These are phyloP conservation scores for Diplolepis rosae DNA, from an alignment of 2,888 invertebrate genomes.

Conservation along the genomic window DNA sequence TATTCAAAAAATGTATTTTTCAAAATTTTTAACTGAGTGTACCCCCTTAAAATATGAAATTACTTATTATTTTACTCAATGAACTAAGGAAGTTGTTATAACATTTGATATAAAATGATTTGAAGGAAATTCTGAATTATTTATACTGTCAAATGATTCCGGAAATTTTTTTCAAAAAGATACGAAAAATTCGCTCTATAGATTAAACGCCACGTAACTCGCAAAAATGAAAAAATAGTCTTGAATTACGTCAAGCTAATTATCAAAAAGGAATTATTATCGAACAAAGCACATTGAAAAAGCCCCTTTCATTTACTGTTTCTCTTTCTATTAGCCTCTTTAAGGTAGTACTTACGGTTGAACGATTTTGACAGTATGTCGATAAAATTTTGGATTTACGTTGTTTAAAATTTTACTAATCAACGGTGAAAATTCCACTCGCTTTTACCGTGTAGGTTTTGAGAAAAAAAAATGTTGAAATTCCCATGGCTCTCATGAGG, in stretches of 20 bases:
- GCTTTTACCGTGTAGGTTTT: no score
- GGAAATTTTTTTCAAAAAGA: background rate
- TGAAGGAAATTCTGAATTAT: background rate
- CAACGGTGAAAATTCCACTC: no score
- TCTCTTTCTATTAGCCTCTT: conserved; percentile 33
- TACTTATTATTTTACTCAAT: no score
- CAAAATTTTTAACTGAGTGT: no score
- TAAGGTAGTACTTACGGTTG: conserved; percentile 33
- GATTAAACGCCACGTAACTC: background rate
- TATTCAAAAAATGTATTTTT: no score
- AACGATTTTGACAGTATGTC: background rate
- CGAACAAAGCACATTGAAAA: conserved; percentile 42
- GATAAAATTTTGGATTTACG: no score
- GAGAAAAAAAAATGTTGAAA: no score
- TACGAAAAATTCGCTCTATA: background rate
- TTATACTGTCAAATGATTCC: background rate
- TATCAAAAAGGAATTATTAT: conserved; percentile 49
- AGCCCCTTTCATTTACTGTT: conserved; percentile 43
- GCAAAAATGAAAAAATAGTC: conserved; percentile 31
- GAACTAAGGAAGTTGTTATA: no score
- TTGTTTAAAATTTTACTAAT: no score
- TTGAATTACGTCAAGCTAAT: conserved; percentile 66
- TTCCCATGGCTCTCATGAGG: no score
- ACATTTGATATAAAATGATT: background rate
- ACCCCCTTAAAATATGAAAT: no score